phyloP scores from a whole-genome alignment of 2,888 invertebrate species.

The Drosophila mettleri region DNA sequence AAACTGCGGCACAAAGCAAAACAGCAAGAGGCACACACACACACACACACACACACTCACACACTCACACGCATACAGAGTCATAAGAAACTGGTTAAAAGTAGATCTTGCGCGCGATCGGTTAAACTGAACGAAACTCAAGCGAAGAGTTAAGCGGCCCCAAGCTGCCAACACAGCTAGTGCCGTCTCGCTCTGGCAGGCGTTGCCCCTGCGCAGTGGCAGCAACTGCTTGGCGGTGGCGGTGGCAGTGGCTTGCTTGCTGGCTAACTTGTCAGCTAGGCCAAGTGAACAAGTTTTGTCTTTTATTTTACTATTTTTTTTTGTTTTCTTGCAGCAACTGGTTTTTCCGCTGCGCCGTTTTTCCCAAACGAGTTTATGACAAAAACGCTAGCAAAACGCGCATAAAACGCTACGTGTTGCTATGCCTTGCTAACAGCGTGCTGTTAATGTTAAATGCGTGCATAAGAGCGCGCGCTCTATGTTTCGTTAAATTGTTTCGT shows the following conservation, averaged over 20 bases:
- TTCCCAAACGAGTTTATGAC: slow-evolving; percentile 50
- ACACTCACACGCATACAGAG: neutral
- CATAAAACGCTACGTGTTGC: slow-evolving; percentile 67
- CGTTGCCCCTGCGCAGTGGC: slow-evolving; percentile 56
- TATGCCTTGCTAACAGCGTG: slow-evolving; percentile 29
- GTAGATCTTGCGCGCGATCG: slow-evolving; percentile 63
- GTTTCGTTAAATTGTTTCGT: slow-evolving; percentile 40
- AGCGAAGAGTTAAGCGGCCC: slow-evolving; percentile 9
- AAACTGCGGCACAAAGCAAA: slow-evolving; percentile 31
- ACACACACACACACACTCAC: neutral
- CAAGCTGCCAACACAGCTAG: slow-evolving; percentile 3
- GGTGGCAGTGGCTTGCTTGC: slow-evolving; percentile 36
- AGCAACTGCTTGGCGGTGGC: slow-evolving; percentile 40
- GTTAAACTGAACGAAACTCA: slow-evolving; percentile 64
- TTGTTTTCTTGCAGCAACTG: slow-evolving; percentile 42
- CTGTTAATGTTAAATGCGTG: slow-evolving; percentile 25
- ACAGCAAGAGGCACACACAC: slow-evolving; percentile 26
- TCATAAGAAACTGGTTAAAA: slow-evolving; percentile 70
- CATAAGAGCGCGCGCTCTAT: slow-evolving; percentile 5
- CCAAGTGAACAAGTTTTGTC: slow-evolving; percentile 38
- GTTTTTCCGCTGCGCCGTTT: slow-evolving; percentile 53
- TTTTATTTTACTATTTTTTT: too few relatives aligned
- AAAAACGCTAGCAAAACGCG: slow-evolving; percentile 53
- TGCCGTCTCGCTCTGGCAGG: slow-evolving; percentile 42
- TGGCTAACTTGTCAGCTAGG: slow-evolving; percentile 17